A percentile compares a stretch with the other conserved stretches of the same genome.
phyloP scores from a whole-genome alignment of 2,888 invertebrate species.

The Lasioglossum villosulum region DNA sequence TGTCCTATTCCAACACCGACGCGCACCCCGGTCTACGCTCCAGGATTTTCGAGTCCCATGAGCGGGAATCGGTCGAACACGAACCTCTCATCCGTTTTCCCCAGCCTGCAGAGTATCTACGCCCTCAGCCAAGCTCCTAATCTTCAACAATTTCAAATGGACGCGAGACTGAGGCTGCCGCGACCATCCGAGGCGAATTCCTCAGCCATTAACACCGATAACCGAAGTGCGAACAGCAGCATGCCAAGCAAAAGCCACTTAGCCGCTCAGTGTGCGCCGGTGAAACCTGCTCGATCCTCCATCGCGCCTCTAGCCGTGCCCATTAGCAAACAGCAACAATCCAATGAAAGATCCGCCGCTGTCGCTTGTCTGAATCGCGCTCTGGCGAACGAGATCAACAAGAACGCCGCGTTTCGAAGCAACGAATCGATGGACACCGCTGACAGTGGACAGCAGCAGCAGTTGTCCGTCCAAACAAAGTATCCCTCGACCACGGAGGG shows the following conservation, averaged over 20 bases:
- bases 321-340: slow-evolving; percentile 71
- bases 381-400: slow-evolving; percentile 34
- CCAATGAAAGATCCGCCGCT: slow-evolving; percentile 49
- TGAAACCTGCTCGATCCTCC: slow-evolving; percentile 77
- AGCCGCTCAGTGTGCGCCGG: slow-evolving; percentile 79
- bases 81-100: slow-evolving; percentile 74
- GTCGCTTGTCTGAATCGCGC: slow-evolving; percentile 22
- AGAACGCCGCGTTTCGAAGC: slow-evolving; percentile 32
- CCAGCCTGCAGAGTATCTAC: slow-evolving; percentile 75
- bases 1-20: slow-evolving; percentile 65
- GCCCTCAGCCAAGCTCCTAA: slow-evolving; percentile 73
- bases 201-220: slow-evolving; percentile 25
- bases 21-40: slow-evolving; percentile 78
- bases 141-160: slow-evolving; percentile 76
- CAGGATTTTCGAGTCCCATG: slow-evolving; percentile 67
- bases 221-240: slow-evolving; percentile 25
- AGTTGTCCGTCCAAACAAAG: slow-evolving; percentile 54
- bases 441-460: slow-evolving; percentile 37
- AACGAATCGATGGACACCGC: slow-evolving; percentile 50
- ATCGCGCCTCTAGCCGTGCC: slow-evolving; percentile 77
- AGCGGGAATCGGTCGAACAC: slow-evolving; percentile 47
- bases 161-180: slow-evolving; percentile 67
- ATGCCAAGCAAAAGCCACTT: slow-evolving; percentile 73
- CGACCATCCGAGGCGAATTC: slow-evolving; percentile 29
- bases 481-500: slow-evolving; percentile 49